These are phyloP conservation scores for Drosophila tanythrix DNA, from an alignment of 2,888 invertebrate species.

Conservation along the genomic window DNA sequence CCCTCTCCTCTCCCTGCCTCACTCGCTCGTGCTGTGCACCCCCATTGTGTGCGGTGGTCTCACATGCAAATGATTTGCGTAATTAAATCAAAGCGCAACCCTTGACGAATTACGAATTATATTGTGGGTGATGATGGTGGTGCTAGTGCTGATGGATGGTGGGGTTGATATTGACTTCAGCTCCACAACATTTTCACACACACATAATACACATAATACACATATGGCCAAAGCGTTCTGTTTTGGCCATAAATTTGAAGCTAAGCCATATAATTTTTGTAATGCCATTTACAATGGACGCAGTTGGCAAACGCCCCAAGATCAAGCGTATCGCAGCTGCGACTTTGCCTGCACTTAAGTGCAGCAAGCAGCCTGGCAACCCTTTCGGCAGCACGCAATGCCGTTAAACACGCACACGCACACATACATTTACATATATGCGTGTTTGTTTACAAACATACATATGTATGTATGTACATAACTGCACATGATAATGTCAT, in stretches of 20 bases:
- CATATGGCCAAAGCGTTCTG: slow-evolving; percentile 1
- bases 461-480: slow-evolving; percentile 41
- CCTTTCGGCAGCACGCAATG: slow-evolving; percentile 57
- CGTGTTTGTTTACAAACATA: background rate
- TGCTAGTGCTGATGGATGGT: slow-evolving; percentile 1
- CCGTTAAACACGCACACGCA: slow-evolving; percentile 39
- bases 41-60: slow-evolving; percentile 6
- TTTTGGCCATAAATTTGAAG: slow-evolving; percentile 27
- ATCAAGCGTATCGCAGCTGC: slow-evolving; percentile 50
- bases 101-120: slow-evolving; percentile 39
- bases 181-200: slow-evolving; percentile 36
- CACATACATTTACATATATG: slow-evolving; percentile 10
- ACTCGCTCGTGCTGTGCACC: background rate
- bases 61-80: slow-evolving; percentile 51
- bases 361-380: slow-evolving; percentile 50
- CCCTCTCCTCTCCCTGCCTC: background rate
- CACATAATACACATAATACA: background rate
- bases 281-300: slow-evolving; percentile 53
- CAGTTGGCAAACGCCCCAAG: slow-evolving; percentile 55
- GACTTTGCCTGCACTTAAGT: slow-evolving; percentile 57
- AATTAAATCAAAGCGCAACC: slow-evolving; percentile 63
- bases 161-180: slow-evolving; percentile 11
- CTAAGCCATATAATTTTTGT: slow-evolving; percentile 49
- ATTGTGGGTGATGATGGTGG: background rate
- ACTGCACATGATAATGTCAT: slow-evolving; percentile 79